Evolutionary conservation across 2,888 invertebrate genomes (phyloP).

Genomic region (Agelastica alni): DNA sequence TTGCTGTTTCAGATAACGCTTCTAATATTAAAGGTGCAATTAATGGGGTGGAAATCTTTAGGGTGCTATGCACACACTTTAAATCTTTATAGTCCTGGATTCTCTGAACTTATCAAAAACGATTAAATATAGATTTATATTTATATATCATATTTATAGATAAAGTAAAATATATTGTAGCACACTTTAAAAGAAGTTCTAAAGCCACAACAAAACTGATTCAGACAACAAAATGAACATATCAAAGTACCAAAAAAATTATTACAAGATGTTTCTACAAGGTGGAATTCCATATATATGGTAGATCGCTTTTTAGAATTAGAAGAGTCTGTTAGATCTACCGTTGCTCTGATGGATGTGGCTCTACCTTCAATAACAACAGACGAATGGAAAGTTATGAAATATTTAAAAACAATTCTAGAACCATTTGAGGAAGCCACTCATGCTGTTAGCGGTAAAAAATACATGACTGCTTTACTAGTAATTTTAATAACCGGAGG

Average conservation of each 20-base stretch:
- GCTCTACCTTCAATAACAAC: slow-evolving; percentile 28
- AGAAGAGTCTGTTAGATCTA: slow-evolving; percentile 30
- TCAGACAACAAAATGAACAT: too few relatives aligned
- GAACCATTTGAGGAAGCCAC: slow-evolving; percentile 40
- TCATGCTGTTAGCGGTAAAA: slow-evolving; percentile 37
- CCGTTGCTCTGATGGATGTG: slow-evolving; percentile 33
- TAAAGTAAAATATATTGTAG: slow-evolving; percentile 26
- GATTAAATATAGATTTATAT: too few relatives aligned
- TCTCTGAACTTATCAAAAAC: too few relatives aligned
- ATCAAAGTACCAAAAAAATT: too few relatives aligned
- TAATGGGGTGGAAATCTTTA: slow-evolving; percentile 32
- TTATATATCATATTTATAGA: too few relatives aligned
- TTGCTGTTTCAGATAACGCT: slow-evolving; percentile 39
- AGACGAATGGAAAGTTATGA: slow-evolving; percentile 26
- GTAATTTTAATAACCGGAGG: slow-evolving; percentile 28
- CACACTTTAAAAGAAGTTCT: slow-evolving; percentile 24
- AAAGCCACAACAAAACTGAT: slow-evolving; percentile 20
- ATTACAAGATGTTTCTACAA: slow-evolving; percentile 35
- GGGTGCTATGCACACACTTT: slow-evolving; percentile 38
- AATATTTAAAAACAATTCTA: slow-evolving; percentile 35
- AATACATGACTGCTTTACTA: slow-evolving; percentile 34
- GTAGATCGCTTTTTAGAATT: slow-evolving; percentile 26
- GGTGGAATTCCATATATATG: slow-evolving; percentile 38
- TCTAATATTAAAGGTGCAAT: slow-evolving; percentile 37
- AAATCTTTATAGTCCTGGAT: too few relatives aligned